Base-by-base conservation (phyloP, 2,113 vertebrate genomes). In the Myrmecophaga tridactyla region DNA sequence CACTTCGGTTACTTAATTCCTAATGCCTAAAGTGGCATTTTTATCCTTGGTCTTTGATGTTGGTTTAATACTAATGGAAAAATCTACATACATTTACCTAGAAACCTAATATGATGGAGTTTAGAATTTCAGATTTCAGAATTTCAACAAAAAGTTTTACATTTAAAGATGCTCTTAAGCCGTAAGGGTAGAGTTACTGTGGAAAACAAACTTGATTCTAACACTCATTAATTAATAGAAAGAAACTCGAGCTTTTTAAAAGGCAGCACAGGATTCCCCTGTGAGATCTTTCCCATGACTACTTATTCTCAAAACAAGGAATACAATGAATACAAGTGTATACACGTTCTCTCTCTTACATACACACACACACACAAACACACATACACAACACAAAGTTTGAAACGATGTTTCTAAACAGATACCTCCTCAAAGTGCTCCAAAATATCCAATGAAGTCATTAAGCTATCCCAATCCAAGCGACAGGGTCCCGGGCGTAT, bases 361-460 rank as follows among this genome's bases (percentile, higher is more conserved):
- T 36, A 29, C 41, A 48, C 51, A 51, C 41, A 65, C 15, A 51
- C 60, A 23, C 2, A 7, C 31, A 41, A 48, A 62, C 10, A 41
- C 48, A 76, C 27, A 86, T 17, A 36, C 39, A 77, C 70, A 75
- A 90, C 69, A 76, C 25, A 89, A 0, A 1, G 14, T 78, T 34
- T 31, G 7, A 69, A 93, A 53, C 51, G 60, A 72, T 15, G 2
- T 73, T 83, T 67, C 65, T 80, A 77, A 84, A 73, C 48, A 86
- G 72, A 88, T 96, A 99, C 99, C 99, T 99, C 97, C 84, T 99
- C 98, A 86, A 99, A 98, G 0, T 98, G 98, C 94, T 99, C 98
- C 87, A 99, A 46, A 70, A 99, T 98, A 87, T 99, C 99, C 99
- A 99, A 95, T 6, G 99, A 97, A n/a, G 99, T 99, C 98, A 99